phyloP scores from a whole-genome alignment of 2,888 invertebrate species.

The Calephelis perditalis region DNA sequence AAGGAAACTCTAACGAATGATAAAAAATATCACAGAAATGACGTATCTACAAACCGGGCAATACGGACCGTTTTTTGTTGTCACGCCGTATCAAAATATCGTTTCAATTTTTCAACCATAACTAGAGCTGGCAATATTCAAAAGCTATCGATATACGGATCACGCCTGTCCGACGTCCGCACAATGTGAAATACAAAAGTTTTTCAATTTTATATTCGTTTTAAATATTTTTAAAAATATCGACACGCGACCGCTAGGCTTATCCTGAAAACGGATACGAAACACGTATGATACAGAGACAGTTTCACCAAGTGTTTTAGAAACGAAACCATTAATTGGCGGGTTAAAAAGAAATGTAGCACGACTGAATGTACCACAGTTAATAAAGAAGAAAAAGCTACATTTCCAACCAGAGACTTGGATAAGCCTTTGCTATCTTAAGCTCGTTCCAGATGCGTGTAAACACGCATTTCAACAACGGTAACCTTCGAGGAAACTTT shows the following conservation, averaged over 20 bases:
- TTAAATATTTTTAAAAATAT: background rate
- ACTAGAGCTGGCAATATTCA: constrained; percentile 6
- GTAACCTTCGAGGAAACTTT: too few relatives aligned
- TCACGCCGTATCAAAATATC: background rate
- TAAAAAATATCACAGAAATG: background rate
- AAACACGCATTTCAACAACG: too few relatives aligned
- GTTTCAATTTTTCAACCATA: constrained; percentile 1
- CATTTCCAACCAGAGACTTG: too few relatives aligned
- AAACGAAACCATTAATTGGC: too few relatives aligned
- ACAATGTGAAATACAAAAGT: background rate
- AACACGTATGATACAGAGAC: too few relatives aligned
- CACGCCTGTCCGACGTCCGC: background rate
- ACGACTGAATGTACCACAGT: too few relatives aligned
- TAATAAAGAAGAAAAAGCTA: too few relatives aligned
- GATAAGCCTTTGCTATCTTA: too few relatives aligned
- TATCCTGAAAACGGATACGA: too few relatives aligned
- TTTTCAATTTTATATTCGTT: background rate
- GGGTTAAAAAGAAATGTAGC: too few relatives aligned
- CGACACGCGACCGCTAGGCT: background rate
- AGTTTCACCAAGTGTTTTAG: too few relatives aligned
- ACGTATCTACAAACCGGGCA: background rate
- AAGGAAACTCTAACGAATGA: background rate
- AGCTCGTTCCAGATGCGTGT: too few relatives aligned
- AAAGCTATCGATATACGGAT: constrained; percentile 1
- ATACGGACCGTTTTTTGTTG: constrained; percentile 1